phyloP scores from a whole-genome alignment of 2,113 vertebrate genomes.

The Trematocara zebra region DNA sequence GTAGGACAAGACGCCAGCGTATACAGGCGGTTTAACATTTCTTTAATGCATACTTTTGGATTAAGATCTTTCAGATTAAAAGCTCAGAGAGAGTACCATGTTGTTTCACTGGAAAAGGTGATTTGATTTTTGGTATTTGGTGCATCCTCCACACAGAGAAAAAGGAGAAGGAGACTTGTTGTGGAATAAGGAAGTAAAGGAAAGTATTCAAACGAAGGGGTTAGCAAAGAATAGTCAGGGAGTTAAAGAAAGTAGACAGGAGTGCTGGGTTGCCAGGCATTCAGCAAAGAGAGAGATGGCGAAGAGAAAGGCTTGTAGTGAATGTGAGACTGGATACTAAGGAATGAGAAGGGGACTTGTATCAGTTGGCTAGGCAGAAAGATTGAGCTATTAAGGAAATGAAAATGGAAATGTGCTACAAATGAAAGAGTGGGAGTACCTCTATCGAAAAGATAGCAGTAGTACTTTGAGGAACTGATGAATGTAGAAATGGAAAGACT shows the following conservation, averaged over 20 bases:
- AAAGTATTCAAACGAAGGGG: neutral
- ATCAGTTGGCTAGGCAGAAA: neutral
- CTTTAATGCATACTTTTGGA: neutral
- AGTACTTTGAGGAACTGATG: neutral
- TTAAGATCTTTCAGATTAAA: neutral
- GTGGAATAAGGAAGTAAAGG: neutral
- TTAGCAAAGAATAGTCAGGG: neutral
- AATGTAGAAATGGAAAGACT: neutral
- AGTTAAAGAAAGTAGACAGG: neutral
- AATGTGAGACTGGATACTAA: neutral
- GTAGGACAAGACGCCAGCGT: constrained; percentile 8
- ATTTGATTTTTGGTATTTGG: neutral
- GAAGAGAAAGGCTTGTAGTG: neutral
- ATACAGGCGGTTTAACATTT: neutral
- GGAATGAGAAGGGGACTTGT: neutral
- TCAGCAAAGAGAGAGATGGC: neutral
- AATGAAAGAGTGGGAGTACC: neutral
- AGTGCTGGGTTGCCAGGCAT: neutral
- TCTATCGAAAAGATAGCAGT: neutral
- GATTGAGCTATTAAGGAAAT: neutral
- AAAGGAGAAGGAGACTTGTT: neutral
- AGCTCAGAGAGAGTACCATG: neutral
- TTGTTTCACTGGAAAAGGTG: neutral
- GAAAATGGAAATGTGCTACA: neutral
- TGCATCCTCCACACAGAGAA: neutral